Conservation (phyloP, 1,140 invertebrate genomes). For the Triops longicaudatus region DNA sequence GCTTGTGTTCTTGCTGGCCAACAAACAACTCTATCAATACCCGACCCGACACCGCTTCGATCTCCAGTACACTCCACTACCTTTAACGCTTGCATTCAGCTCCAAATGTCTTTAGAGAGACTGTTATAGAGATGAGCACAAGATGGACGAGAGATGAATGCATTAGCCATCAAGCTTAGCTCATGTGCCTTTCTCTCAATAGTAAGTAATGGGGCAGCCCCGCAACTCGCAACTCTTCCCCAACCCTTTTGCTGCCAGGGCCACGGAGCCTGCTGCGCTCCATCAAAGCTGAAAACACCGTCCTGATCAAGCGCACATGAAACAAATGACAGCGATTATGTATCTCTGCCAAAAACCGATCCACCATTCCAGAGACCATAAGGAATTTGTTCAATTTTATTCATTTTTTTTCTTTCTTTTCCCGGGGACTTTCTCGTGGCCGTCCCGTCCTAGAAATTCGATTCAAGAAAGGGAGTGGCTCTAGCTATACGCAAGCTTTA, state of each 20-base stretch:
- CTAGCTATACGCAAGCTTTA: too few species aligned
- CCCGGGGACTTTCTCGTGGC: too few species aligned
- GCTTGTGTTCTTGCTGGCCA: conserved; percentile 10
- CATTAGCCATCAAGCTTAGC: background rate
- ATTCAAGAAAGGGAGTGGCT: too few species aligned
- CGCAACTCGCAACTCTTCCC: background rate
- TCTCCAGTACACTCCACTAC: too few species aligned
- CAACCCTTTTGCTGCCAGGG: background rate
- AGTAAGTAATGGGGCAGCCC: conserved; percentile 4
- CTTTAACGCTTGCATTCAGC: background rate
- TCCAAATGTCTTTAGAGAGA: background rate
- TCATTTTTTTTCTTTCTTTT: background rate
- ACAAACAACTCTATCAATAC: conserved; percentile 10
- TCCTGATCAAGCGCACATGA: background rate
- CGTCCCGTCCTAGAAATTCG: too few species aligned
- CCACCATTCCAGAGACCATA: background rate
- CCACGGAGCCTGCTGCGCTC: background rate
- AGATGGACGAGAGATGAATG: conserved; percentile 1
- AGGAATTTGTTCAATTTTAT: background rate
- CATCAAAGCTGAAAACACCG: background rate
- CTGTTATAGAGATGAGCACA: background rate
- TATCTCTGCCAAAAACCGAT: background rate
- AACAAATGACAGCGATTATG: conserved; percentile 15
- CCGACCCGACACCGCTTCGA: background rate
- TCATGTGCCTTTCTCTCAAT: background rate